These are phyloP conservation scores for Epinephelus coioides DNA, from an alignment of 2,797 vertebrate species.

Conservation along the genomic window DNA sequence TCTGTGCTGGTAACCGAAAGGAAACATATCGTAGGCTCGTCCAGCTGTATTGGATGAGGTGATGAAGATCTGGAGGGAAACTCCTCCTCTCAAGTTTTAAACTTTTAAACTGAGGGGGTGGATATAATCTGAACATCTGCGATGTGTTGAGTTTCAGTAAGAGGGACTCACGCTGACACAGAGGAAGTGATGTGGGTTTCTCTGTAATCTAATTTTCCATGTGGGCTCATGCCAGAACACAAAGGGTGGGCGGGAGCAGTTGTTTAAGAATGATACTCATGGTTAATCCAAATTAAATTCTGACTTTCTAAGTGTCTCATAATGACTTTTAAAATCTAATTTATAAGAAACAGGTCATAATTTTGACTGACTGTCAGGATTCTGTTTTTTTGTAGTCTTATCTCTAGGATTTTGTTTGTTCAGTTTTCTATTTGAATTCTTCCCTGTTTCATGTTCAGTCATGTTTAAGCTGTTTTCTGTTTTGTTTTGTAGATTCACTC, in stretches of 20 bases:
- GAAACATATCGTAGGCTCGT: neutral
- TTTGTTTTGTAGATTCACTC: too few relatives aligned
- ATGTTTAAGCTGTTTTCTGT: too few relatives aligned
- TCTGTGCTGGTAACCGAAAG: neutral
- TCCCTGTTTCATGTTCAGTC: too few relatives aligned
- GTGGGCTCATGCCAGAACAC: slow-evolving; percentile 13
- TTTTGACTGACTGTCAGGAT: too few relatives aligned
- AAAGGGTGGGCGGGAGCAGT: neutral
- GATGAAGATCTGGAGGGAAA: neutral
- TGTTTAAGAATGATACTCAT: neutral
- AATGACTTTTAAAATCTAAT: neutral
- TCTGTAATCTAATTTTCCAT: slow-evolving; percentile 61
- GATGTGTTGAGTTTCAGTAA: slow-evolving; percentile 44
- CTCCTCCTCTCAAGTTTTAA: slow-evolving; percentile 37
- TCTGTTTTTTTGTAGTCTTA: too few relatives aligned
- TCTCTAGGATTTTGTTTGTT: too few relatives aligned
- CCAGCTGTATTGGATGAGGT: neutral
- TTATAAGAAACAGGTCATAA: neutral
- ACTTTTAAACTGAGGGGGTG: slow-evolving; percentile 59
- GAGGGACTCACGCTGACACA: slow-evolving; percentile 50
- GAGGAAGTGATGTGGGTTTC: slow-evolving; percentile 54
- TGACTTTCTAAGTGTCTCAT: neutral
- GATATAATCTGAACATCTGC: slow-evolving; percentile 59
- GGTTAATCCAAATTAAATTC: neutral
- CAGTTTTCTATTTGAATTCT: too few relatives aligned